These are phyloP conservation scores for Taeniopygia guttata DNA, from an alignment of 2,797 vertebrate species.

Conservation along the genomic window DNA sequence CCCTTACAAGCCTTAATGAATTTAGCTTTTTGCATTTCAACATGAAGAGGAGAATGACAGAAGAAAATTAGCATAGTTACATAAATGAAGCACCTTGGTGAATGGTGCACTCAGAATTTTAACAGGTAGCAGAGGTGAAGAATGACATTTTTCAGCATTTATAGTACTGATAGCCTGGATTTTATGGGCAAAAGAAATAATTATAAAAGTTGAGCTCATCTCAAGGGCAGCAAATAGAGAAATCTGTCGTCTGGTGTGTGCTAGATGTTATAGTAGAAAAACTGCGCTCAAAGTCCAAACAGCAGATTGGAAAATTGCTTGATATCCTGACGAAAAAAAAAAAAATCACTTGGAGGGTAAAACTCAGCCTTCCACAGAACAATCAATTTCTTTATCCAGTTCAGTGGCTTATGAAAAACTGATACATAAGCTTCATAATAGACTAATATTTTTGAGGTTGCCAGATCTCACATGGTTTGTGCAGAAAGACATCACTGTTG, in stretches of 20 bases:
- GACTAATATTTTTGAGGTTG: not conserved
- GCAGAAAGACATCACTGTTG: not conserved
- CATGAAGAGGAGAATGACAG: slow-evolving; percentile 1
- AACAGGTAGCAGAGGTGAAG: not conserved
- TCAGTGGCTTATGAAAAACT: slow-evolving; percentile 16
- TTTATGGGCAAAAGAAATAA: not conserved
- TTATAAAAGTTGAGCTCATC: not conserved
- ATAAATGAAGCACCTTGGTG: not conserved
- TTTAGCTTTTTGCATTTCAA: slow-evolving; percentile 34
- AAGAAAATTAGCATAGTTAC: slow-evolving; percentile 26
- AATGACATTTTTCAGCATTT: not conserved
- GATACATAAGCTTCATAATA: slow-evolving; percentile 7
- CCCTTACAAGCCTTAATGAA: slow-evolving; percentile 10
- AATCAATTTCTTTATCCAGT: not conserved
- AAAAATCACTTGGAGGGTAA: not conserved
- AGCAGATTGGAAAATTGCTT: not conserved
- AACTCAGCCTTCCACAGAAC: not conserved
- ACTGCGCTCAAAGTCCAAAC: not conserved
- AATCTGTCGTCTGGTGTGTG: not conserved
- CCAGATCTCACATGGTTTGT: not conserved
- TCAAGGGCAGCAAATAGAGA: not conserved
- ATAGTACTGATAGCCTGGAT: not conserved
- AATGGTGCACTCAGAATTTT: not conserved
- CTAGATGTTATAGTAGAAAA: not conserved
- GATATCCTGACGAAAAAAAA: not conserved